Conservation (phyloP, 1,140 invertebrate species). For the Macrocentrus cingulum region DNA sequence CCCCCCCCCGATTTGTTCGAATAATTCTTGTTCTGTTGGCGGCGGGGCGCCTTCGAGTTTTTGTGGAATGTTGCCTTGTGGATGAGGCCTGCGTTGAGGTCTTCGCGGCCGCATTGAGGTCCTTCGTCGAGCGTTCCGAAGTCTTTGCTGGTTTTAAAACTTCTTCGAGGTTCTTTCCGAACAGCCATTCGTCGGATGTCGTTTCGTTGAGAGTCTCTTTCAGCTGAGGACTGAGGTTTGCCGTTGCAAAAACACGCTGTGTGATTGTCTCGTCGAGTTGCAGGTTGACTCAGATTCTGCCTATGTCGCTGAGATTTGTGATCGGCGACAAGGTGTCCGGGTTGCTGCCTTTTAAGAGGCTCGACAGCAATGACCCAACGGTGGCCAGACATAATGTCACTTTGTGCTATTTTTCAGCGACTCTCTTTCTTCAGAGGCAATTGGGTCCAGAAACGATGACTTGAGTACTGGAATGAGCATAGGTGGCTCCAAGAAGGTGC, state of each 20-base stretch:
- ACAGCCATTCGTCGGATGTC: slow-evolving; percentile 12
- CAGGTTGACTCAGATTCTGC: slow-evolving; percentile 12
- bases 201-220: slow-evolving; percentile 15
- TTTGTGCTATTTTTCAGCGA: slow-evolving; percentile 18
- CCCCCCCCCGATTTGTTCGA: background rate
- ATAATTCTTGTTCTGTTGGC: background rate
- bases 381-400: slow-evolving; percentile 13
- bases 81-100: too few species aligned
- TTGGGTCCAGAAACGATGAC: slow-evolving; percentile 7
- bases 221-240: slow-evolving; percentile 2
- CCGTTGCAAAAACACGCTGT: slow-evolving; percentile 2
- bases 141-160: slow-evolving; percentile 3
- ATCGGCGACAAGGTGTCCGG: background rate
- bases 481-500: slow-evolving; percentile 2
- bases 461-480: slow-evolving; percentile 11
- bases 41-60: slow-evolving; percentile 8
- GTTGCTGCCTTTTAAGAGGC: background rate
- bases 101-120: too few species aligned
- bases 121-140: background rate
- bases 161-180: slow-evolving; percentile 9
- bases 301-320: slow-evolving; percentile 10
- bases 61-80: slow-evolving; percentile 1
- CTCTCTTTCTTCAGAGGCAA: slow-evolving; percentile 4
- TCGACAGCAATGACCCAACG: background rate
- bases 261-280: slow-evolving; percentile 17